Evolutionary conservation across 2,888 invertebrate species (phyloP).

Genomic region (Diadromus collaris): DNA sequence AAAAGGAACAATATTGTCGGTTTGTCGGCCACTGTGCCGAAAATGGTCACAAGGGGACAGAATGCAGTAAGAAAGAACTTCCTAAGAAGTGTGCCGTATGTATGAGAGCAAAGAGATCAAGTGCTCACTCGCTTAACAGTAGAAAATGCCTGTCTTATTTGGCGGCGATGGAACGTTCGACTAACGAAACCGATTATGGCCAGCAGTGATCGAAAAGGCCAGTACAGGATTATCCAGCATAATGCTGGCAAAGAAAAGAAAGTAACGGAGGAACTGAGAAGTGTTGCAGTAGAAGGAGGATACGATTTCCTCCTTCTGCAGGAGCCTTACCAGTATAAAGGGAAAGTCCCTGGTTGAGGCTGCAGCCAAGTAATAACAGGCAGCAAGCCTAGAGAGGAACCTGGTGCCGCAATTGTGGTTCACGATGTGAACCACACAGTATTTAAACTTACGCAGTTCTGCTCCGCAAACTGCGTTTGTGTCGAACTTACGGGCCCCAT

Average conservation of each 20-base stretch:
- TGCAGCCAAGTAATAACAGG: background rate
- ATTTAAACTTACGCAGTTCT: background rate
- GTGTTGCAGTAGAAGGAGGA: background rate
- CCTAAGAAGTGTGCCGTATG: conserved; percentile 2
- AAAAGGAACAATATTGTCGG: no score
- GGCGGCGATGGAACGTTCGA: background rate
- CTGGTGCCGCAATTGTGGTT: background rate
- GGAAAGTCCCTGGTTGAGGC: background rate
- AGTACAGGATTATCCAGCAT: background rate
- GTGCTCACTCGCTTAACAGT: background rate
- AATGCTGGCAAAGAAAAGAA: conserved; percentile 16
- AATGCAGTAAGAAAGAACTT: background rate
- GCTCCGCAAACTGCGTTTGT: background rate
- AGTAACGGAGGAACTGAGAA: background rate
- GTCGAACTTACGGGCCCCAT: background rate
- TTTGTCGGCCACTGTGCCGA: background rate
- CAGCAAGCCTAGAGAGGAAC: background rate
- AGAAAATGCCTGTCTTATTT: conserved; percentile 9
- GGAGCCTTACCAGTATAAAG: conserved; percentile 9
- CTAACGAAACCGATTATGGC: conserved; percentile 16
- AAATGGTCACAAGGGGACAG: background rate
- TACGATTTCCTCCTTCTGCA: background rate
- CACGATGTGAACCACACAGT: background rate
- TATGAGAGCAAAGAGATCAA: background rate
- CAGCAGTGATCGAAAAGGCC: no score